A percentile compares a stretch with the other conserved stretches of the same genome.
These are phyloP conservation scores for Myioborus miniatus DNA, from an alignment of 2,797 vertebrate genomes.

Conservation along the genomic window DNA sequence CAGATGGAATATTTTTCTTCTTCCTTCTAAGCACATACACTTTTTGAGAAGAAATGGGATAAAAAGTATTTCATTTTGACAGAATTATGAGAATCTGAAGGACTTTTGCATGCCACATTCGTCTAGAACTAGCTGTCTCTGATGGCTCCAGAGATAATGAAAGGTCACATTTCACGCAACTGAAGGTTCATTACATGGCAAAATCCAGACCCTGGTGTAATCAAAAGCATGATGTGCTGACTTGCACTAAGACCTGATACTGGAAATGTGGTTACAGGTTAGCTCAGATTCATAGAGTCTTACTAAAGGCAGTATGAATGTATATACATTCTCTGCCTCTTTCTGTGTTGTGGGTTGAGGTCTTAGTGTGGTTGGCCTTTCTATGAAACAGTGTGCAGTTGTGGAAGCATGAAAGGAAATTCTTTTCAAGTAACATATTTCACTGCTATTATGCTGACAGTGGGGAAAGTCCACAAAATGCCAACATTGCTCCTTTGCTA, in stretches of 20 bases:
- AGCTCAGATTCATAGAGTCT: neutral
- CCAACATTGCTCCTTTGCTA: neutral
- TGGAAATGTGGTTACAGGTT: accelerated
- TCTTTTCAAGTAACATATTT: neutral
- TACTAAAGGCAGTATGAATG: neutral
- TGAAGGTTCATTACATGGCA: neutral
- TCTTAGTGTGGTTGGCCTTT: neutral
- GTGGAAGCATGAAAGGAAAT: neutral
- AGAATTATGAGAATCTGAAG: neutral
- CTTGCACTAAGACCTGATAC: neutral
- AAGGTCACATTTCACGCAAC: neutral
- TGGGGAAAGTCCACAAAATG: neutral
- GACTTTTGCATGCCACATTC: neutral
- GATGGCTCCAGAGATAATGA: neutral
- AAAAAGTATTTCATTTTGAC: neutral
- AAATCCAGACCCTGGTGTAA: neutral
- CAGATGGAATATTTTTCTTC: neutral
- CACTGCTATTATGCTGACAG: neutral
- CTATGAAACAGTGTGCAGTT: neutral
- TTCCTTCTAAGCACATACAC: neutral
- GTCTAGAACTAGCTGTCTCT: neutral
- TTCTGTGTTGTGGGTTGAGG: neutral
- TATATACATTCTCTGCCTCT: neutral
- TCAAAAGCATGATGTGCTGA: accelerated
- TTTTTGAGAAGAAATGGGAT: neutral